These are phyloP conservation scores for Ondatra zibethicus DNA, from an alignment of 2,113 vertebrate species.

Conservation along the genomic window DNA sequence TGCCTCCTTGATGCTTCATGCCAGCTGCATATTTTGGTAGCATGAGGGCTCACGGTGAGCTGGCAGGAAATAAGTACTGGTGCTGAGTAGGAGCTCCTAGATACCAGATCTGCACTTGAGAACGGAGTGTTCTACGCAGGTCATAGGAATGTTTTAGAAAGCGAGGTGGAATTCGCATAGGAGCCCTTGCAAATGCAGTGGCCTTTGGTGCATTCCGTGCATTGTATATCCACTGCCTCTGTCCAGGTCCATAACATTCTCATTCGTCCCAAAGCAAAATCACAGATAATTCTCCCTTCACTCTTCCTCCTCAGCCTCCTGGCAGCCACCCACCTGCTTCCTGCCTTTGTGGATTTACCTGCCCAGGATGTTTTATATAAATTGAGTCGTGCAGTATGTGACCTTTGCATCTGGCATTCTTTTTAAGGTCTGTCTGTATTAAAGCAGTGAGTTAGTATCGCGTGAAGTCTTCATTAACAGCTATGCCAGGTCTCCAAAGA, in stretches of 20 bases:
- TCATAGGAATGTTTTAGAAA: background rate
- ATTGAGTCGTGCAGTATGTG: background rate
- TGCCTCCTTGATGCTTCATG: slow-evolving; percentile 51
- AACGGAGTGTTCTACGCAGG: background rate
- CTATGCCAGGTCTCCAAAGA: background rate
- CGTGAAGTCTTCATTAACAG: background rate
- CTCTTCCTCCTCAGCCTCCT: background rate
- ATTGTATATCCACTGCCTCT: background rate
- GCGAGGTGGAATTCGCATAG: background rate
- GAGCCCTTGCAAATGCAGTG: background rate
- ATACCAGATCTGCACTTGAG: background rate
- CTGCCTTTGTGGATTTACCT: background rate
- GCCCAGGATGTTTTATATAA: background rate
- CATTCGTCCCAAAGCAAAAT: background rate
- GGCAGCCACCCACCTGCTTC: background rate
- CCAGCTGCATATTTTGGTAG: slow-evolving; percentile 45
- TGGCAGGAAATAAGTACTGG: background rate
- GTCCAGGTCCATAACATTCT: background rate
- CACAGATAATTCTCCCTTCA: background rate
- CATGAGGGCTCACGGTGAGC: background rate
- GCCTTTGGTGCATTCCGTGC: background rate
- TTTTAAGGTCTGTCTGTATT: background rate
- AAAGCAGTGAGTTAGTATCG: background rate
- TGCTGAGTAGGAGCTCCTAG: slow-evolving; percentile 3
- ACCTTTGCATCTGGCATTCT: background rate